These are phyloP conservation scores for Leptoteleia sp. DNA, from an alignment of 1,140 invertebrate species.

Conservation along the genomic window DNA sequence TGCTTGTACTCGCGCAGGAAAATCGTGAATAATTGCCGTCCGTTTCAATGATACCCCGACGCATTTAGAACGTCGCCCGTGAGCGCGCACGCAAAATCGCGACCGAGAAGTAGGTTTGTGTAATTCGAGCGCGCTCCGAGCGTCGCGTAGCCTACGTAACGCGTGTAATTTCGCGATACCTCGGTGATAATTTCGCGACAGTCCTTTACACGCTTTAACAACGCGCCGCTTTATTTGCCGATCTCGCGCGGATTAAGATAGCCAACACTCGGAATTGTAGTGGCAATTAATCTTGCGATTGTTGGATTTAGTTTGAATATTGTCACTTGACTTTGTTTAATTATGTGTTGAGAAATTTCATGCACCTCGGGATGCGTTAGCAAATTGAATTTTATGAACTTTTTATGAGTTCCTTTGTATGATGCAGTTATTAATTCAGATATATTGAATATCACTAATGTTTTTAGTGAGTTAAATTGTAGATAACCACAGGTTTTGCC, in stretches of 20 bases:
- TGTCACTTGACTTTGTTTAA: too few relatives aligned
- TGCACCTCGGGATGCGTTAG: too few relatives aligned
- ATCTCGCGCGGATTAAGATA: conserved; percentile 8
- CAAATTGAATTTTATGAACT: too few relatives aligned
- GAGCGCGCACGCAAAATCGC: conserved; percentile 8
- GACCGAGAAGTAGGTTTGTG: conserved; percentile 21
- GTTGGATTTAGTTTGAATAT: neutral
- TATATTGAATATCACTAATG: too few relatives aligned
- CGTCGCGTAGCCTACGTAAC: conserved; percentile 25
- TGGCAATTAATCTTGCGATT: conserved; percentile 5
- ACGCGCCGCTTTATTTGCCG: conserved; percentile 7
- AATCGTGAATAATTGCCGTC: conserved; percentile 21
- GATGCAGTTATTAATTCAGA: too few relatives aligned
- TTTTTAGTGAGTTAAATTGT: too few relatives aligned
- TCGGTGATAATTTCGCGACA: conserved; percentile 18
- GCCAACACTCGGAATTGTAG: neutral
- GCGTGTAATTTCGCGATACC: conserved; percentile 26
- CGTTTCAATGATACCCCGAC: conserved; percentile 40
- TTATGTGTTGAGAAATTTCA: too few relatives aligned
- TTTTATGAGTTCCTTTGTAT: too few relatives aligned
- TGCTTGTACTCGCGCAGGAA: too few relatives aligned
- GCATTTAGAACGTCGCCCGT: conserved; percentile 33
- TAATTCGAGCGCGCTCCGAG: conserved; percentile 23
- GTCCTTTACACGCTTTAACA: conserved; percentile 20
- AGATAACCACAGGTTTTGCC: too few relatives aligned